Evolutionary conservation across 2,797 vertebrate species (phyloP), one percentile per base, ranked within the genome.

Genomic region (Crypturellus tataupa): DNA sequence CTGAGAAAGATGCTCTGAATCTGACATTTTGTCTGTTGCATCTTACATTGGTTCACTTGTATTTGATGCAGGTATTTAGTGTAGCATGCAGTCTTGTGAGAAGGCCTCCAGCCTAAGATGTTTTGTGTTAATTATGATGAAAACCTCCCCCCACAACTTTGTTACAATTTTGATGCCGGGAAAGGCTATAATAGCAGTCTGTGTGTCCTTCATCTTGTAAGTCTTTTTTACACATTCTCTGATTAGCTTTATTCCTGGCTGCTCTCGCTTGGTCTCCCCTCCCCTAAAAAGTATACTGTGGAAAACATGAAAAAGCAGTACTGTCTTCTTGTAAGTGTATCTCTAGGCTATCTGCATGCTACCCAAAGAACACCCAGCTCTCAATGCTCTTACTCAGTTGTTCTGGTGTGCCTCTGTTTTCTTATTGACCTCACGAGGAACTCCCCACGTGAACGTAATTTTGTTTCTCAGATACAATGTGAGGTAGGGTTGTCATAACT

Each of bases 241-340:
- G 51, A 40, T 31, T 56, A 47, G 20, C 76, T 85, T 80, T 85
- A 27, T 78, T 93, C 85, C 84, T 93, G 88, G 20, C n/a, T 87
- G 51, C 58, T 89, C 60, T 86, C 84, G 78, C 82, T 88, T 94
- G 70, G 47, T 71, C 14, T 93, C 3, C 18, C 47, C 12, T 84
- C 23, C 40, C 63, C 37, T 27, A 47, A 49, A 49, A 86, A 37
- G 39, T 73, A 10, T 71, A 53, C 18, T 65, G 65, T 44, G 71
- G 78, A 71, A 82, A 87, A 80, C 0, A 6, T 76, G 37, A 93
- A 89, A 78, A 68, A 90, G 35, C 69, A 71, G 10, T 75, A 37
- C 14, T 47, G 39, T 77, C 62, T 89, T 92, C 51, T 35, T 68
- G 1, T 85, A 14, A 10, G 0, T 11, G 0, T 53, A 46, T 87